phyloP scores from a whole-genome alignment of 2,797 vertebrate genomes.

The Huso huso region DNA sequence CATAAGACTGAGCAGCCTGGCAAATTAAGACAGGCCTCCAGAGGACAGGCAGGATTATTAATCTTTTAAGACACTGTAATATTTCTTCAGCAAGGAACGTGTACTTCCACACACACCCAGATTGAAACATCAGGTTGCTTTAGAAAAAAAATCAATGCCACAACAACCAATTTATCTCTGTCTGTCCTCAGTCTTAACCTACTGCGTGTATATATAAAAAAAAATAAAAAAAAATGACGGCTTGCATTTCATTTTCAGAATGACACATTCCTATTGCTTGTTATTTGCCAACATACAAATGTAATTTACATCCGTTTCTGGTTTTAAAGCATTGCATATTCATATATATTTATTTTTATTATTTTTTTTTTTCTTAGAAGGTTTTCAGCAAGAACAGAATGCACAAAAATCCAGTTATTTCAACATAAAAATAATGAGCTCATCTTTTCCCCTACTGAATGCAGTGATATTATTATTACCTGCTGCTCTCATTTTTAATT shows the following conservation, averaged over 20 bases:
- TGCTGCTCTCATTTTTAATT: not conserved
- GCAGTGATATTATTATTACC: not conserved
- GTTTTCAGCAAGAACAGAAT: not conserved
- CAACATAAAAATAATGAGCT: not conserved
- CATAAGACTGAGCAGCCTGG: conserved; percentile 76
- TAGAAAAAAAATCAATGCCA: conserved; percentile 71
- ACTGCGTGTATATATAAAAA: not conserved
- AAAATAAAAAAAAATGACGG: not conserved
- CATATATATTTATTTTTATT: not conserved
- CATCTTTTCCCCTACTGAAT: not conserved
- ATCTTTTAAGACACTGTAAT: conserved; percentile 81
- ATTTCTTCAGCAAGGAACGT: conserved; percentile 75
- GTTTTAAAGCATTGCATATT: not conserved
- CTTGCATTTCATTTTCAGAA: conserved; percentile 1
- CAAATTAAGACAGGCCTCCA: conserved; percentile 80
- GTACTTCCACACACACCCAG: conserved; percentile 71
- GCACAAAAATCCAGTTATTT: not conserved
- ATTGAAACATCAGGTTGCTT: conserved; percentile 77
- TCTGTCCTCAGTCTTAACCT: not conserved
- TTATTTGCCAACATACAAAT: not conserved
- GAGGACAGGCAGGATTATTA: conserved; percentile 74
- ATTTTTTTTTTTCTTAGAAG: not conserved
- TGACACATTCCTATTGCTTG: not conserved
- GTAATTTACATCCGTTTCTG: conserved; percentile 1
- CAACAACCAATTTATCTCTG: conserved; percentile 27